phyloP scores from a whole-genome alignment of 2,797 vertebrate genomes.

The Periparus ater region DNA sequence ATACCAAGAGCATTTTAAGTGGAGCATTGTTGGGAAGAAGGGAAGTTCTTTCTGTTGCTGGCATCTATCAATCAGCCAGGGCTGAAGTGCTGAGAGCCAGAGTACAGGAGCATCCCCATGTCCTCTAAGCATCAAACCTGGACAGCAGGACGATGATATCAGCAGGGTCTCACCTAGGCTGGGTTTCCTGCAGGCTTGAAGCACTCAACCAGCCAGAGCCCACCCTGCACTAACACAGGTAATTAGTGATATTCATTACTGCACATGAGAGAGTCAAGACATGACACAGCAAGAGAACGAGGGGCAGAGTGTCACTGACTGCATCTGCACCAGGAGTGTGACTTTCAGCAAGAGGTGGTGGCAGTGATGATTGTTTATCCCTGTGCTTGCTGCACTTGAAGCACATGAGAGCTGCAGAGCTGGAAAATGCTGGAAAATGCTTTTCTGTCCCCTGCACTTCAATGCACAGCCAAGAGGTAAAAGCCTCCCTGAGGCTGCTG shows the following conservation, averaged over 20 bases:
- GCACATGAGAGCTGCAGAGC: not conserved
- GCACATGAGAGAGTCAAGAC: not conserved
- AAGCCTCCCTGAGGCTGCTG: not conserved
- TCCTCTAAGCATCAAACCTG: not conserved
- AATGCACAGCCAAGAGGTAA: not conserved
- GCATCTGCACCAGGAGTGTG: not conserved
- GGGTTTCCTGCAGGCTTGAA: not conserved
- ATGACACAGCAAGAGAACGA: not conserved
- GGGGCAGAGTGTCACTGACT: not conserved
- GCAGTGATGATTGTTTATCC: not conserved
- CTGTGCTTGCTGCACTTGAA: not conserved
- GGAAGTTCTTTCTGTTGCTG: not conserved
- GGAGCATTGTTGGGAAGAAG: not conserved
- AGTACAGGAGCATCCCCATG: not conserved
- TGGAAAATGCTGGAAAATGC: not conserved
- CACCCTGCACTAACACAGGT: not conserved
- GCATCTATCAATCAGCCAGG: not conserved
- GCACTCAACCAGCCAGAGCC: not conserved
- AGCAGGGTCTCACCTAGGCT: not conserved
- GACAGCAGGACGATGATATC: not conserved
- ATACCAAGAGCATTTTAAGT: not conserved
- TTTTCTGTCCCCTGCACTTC: not conserved
- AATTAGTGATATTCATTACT: not conserved
- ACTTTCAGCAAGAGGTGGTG: not conserved
- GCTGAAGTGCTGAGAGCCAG: not conserved